Evolutionary conservation across 2,888 invertebrate species (phyloP).

Genomic region (Morinoia aosen): DNA sequence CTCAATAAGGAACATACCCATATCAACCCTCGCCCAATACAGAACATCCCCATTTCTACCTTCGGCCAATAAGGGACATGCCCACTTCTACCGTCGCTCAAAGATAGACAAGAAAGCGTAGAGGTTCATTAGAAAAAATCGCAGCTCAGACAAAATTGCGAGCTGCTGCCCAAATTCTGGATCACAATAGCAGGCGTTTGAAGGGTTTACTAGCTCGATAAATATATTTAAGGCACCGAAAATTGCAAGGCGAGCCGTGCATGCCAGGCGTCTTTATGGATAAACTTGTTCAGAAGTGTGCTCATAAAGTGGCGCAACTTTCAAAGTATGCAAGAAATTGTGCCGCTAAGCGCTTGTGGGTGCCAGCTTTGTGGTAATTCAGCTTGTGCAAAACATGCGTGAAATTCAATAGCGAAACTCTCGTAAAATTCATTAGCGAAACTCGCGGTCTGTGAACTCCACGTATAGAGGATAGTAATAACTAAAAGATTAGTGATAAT

Average conservation of each 20-base stretch:
- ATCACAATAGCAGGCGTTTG: neutral
- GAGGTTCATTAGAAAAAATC: too few relatives aligned
- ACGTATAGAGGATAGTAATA: too few relatives aligned
- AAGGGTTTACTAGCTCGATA: neutral
- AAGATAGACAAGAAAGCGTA: too few relatives aligned
- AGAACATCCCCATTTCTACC: too few relatives aligned
- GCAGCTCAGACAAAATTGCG: neutral
- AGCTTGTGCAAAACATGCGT: neutral
- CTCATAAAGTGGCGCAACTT: neutral
- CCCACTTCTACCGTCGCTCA: too few relatives aligned
- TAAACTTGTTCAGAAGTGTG: neutral
- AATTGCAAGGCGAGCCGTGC: neutral
- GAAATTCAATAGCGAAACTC: neutral
- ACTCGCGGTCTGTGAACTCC: neutral
- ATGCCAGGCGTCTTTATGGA: conserved; percentile 4
- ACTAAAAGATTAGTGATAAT: too few relatives aligned
- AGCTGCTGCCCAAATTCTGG: neutral
- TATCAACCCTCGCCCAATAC: too few relatives aligned
- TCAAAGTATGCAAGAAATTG: conserved; percentile 4
- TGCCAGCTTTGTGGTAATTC: neutral
- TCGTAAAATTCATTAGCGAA: neutral
- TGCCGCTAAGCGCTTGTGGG: neutral
- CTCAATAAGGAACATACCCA: too few relatives aligned
- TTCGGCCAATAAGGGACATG: too few relatives aligned
- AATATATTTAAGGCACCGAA: neutral